Conservation (phyloP, 2,888 invertebrate genomes). For the Bursaphelenchus okinawaensis region DNA sequence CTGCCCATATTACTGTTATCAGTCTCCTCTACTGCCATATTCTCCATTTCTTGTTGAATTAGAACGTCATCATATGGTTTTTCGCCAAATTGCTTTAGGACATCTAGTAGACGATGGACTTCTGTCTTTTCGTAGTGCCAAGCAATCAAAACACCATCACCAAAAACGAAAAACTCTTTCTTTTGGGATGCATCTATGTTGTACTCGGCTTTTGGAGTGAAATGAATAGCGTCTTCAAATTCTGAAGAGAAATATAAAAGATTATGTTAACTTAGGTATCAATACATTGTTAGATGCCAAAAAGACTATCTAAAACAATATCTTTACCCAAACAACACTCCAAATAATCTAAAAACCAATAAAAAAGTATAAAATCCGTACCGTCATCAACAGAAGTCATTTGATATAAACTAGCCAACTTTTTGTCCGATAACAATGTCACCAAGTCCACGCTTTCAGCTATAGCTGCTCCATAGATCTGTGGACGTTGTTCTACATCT, state of each 20-base stretch:
- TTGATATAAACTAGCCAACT: constrained; percentile 34
- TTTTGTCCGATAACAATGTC: constrained; percentile 25
- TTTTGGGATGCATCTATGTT: constrained; percentile 33
- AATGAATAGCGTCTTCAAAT: constrained; percentile 42
- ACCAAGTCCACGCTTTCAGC: constrained; percentile 39
- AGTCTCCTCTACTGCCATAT: no score
- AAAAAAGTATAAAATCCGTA: constrained; percentile 8
- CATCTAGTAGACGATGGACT: constrained; percentile 1
- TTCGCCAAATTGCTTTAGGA: background rate
- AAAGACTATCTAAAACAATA: background rate
- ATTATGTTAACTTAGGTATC: no score
- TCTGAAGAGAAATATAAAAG: constrained; percentile 36
- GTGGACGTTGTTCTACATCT: constrained; percentile 17
- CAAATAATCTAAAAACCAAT: background rate
- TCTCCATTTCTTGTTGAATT: constrained; percentile 17
- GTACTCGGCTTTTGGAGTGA: constrained; percentile 41
- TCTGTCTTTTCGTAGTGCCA: constrained; percentile 36
- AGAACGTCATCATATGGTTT: background rate
- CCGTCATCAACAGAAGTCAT: constrained; percentile 42
- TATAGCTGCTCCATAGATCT: constrained; percentile 40
- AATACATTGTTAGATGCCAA: no score
- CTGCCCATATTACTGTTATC: constrained; percentile 6
- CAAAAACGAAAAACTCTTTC: constrained; percentile 42
- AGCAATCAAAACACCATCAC: constrained; percentile 50
- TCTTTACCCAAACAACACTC: background rate